Base-by-base conservation (phyloP, 1,140 invertebrate genomes). In the Radopholus similis region DNA sequence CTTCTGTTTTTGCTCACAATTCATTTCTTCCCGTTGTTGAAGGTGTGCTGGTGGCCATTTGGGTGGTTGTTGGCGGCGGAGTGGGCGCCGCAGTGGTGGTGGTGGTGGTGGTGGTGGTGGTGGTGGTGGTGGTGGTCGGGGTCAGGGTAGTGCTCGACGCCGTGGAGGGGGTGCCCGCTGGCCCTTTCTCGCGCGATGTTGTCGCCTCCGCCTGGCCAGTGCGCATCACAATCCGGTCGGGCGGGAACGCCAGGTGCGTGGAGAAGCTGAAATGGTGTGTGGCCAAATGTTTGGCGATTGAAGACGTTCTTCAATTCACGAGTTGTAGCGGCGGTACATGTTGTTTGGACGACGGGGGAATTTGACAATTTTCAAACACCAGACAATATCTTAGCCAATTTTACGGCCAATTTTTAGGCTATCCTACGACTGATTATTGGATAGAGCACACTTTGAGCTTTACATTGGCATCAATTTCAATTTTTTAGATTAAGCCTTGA, bases 241-340 rank as follows among this genome's bases (percentile, higher is more conserved):
- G 32, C n/a, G 69, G 63, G n/a, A 71, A 71, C 26, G 70, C 32
- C 4, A 71, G 9, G 30, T 71, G 59, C 21, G 69, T 71, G 35
- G 71, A 63, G 49, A 70, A 70, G n/a, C 68, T 70, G 28, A 64
- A 70, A 67, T n/a, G n/a, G n/a, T n/a, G n/a, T n/a, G n/a, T n/a
- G n/a, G n/a, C n/a, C n/a, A n/a, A n/a, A n/a, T n/a, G n/a, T n/a
- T n/a, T n/a, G n/a, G n/a, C n/a, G n/a, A n/a, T n/a, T n/a, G n/a
- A n/a, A n/a, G n/a, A n/a, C n/a, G n/a, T n/a, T n/a, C n/a, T n/a
- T n/a, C n/a, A n/a, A n/a, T n/a, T n/a, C n/a, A n/a, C n/a, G n/a
- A n/a, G n/a, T n/a, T n/a, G n/a, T n/a, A n/a, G n/a, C n/a, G n/a
- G n/a, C n/a, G n/a, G n/a, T n/a, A n/a, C n/a, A n/a, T n/a, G n/a